Percentiles rank a stretch among this genome's conserved stretches.
Evolutionary conservation across 2,888 invertebrate species (phyloP).

Genomic region (Galeopsomyia nigrocyanea): DNA sequence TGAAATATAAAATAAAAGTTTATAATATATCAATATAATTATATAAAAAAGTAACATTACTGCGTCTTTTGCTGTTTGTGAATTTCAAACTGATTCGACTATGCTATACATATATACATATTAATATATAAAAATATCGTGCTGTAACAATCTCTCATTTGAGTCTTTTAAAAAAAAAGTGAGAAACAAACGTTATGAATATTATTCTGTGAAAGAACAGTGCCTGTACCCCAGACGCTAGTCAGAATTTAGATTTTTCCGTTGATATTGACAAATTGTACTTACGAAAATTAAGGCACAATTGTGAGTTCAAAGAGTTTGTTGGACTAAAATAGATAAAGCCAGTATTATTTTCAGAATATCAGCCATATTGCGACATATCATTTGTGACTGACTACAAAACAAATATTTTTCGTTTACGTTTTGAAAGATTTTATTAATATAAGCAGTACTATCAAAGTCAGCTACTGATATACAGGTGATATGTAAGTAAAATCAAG

Average conservation of each 20-base stretch:
- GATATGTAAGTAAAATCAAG: no score
- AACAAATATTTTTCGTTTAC: no score
- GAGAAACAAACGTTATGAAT: slow-evolving; percentile 51
- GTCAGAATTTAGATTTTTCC: slow-evolving; percentile 53
- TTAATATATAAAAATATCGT: slow-evolving; percentile 38
- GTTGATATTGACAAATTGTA: slow-evolving; percentile 20
- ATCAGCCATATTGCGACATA: no score
- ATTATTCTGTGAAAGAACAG: slow-evolving; percentile 63
- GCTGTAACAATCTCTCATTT: slow-evolving; percentile 46
- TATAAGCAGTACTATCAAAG: no score
- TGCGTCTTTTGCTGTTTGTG: slow-evolving; percentile 34
- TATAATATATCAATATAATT: slow-evolving; percentile 23
- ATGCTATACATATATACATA: slow-evolving; percentile 28
- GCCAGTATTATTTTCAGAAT: no score
- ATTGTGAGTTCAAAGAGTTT: no score
- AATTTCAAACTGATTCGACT: slow-evolving; percentile 47
- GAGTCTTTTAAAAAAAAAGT: slow-evolving; percentile 46
- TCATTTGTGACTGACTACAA: no score
- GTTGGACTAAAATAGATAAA: no score
- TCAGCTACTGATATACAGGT: no score
- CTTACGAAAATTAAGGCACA: no score
- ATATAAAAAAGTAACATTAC: slow-evolving; percentile 32
- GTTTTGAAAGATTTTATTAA: no score
- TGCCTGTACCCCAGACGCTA: slow-evolving; percentile 65
- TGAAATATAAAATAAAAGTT: slow-evolving; percentile 23